Base-by-base conservation (phyloP, 2,888 invertebrate species). In the Trypoxylon attenuatum region DNA sequence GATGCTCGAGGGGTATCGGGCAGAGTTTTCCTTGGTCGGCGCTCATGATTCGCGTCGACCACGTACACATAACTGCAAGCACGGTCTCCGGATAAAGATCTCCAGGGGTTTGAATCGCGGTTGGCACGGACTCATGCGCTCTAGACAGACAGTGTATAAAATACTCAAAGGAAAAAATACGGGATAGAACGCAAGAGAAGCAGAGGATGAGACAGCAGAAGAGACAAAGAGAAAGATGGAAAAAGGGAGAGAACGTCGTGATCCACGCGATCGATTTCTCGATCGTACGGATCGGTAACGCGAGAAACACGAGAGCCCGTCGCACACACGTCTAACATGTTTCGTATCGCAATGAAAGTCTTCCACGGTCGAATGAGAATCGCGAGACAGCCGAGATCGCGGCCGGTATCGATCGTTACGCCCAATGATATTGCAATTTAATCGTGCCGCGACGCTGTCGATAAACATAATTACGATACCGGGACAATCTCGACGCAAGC, bases 251-350 rank as follows among this genome's bases (percentile, higher is more conserved):
- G 25, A 47, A 16, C 58, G 69, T 60, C 69, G 68, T 54, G 69
- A 70, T 70, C 69, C 52, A 47, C 50, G 64, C 68, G 59, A 69
- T 70, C 70, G 70, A 61, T 65, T 65, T 65, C 65, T 69, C 70
- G 69, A 70, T 70, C 69, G 60, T 39, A 5, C 41, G 56, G 57
- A 64, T 70, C 68, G 69, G 69, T 68, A 68, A 63, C 67, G 67
- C 67, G 52, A 52, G 61, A 49, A 47, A 55, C 10, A 33, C 41
- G 58, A 50, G 50, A 57, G 49, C 50, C 43, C 54, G 22, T 15
- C 22, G 33, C 39, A 46, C 38, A 50, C 53, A 49, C 59, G 59
- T 69, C 53, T 69, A 60, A 69, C 69, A 55, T 64, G 69, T 69
- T 69, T 69, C 69, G 60, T 69, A 70, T 57, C 60, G 60, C 63